A percentile compares a stretch with the other conserved stretches of the same genome.
Conservation (phyloP, 2,888 invertebrate genomes). For the Hemicrepidius hirtus region DNA sequence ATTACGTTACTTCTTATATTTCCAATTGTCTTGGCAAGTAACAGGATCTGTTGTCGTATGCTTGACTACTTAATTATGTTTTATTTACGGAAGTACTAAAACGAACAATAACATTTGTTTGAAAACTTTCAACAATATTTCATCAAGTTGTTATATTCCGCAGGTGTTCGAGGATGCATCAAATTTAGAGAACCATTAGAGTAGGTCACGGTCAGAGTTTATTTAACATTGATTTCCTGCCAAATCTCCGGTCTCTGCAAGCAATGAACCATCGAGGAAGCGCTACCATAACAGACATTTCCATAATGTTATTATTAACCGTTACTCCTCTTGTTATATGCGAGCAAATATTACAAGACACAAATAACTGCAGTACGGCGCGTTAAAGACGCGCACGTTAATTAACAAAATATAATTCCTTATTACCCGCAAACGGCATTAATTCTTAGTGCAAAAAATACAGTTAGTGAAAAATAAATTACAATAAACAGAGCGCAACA, state of each 20-base stretch:
- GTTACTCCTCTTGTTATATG: constrained; percentile 38
- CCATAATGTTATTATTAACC: constrained; percentile 42
- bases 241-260: constrained; percentile 30
- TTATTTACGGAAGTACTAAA: too few relatives aligned
- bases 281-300: constrained; percentile 31
- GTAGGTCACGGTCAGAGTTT: constrained; percentile 40
- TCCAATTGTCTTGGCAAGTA: too few relatives aligned
- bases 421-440: constrained; percentile 36
- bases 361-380: constrained; percentile 28
- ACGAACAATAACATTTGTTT: neutral
- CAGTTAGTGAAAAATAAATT: constrained; percentile 50
- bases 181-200: constrained; percentile 11
- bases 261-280: constrained; percentile 42
- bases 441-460: constrained; percentile 45
- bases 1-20: too few relatives aligned
- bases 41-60: too few relatives aligned
- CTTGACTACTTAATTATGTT: too few relatives aligned
- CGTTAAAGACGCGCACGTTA: constrained; percentile 26
- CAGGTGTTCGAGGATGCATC: constrained; percentile 23
- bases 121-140: neutral
- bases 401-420: constrained; percentile 36
- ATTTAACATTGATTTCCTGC: constrained; percentile 28
- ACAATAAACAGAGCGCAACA: constrained; percentile 49
- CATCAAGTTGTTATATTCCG: neutral
- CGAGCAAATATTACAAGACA: constrained; percentile 30